Conservation (phyloP, 2,113 vertebrate genomes). For the Nothocercus nigrocapillus region DNA sequence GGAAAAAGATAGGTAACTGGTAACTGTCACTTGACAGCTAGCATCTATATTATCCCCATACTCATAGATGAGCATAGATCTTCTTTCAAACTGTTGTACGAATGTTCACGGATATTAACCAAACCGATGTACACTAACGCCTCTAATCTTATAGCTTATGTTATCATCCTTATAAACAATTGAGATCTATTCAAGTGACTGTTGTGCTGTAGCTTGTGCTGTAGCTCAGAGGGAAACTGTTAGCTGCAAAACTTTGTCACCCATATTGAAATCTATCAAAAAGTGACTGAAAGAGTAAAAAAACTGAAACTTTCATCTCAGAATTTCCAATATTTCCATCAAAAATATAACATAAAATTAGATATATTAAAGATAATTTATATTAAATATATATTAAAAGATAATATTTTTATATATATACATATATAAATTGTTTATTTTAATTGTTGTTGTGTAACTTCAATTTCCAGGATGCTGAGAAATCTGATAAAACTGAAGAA, state of each 20-base stretch:
- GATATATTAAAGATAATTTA: too few relatives aligned
- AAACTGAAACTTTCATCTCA: not conserved
- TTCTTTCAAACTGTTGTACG: not conserved
- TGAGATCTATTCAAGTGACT: not conserved
- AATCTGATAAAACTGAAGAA: not conserved
- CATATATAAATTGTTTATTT: not conserved
- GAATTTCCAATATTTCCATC: not conserved
- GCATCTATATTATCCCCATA: constrained; percentile 1
- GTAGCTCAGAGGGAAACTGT: not conserved
- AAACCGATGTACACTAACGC: not conserved
- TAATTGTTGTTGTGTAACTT: not conserved
- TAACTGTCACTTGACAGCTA: not conserved
- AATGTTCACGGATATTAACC: not conserved
- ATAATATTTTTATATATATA: not conserved
- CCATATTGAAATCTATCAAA: not conserved
- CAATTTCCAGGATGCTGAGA: not conserved
- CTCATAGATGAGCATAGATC: not conserved
- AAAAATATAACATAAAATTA: not conserved
- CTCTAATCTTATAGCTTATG: not conserved
- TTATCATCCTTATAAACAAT: not conserved
- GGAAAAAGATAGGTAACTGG: not conserved
- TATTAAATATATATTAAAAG: too few relatives aligned
- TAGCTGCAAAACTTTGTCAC: not conserved
- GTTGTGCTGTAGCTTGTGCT: not conserved
- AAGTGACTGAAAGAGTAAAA: not conserved